Conservation (phyloP, 2,113 vertebrate genomes). For the Poeciliopsis turrubarensis region DNA sequence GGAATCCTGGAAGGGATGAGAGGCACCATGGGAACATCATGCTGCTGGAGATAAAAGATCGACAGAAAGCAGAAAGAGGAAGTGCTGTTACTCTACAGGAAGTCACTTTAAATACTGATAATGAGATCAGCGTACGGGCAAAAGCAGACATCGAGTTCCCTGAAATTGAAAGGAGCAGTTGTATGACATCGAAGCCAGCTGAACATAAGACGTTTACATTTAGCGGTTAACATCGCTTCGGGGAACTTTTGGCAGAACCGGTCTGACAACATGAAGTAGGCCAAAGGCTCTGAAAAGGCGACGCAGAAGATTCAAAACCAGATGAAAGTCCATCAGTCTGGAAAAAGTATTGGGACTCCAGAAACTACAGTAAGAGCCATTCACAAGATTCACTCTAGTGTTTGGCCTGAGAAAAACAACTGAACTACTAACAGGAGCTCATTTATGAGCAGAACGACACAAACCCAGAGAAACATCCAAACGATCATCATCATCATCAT, state of each 20-base stretch:
- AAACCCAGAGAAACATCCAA: not conserved
- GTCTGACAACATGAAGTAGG: no score
- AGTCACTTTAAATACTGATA: slow-evolving; percentile 23
- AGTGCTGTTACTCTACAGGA: slow-evolving; percentile 33
- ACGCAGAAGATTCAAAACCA: not conserved
- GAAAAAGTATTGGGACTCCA: not conserved
- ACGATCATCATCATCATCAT: not conserved
- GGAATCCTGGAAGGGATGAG: slow-evolving; percentile 47
- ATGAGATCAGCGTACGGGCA: not conserved
- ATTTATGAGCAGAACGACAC: not conserved
- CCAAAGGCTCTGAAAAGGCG: no score
- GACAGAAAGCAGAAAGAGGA: slow-evolving; percentile 52
- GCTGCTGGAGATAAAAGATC: slow-evolving; percentile 33
- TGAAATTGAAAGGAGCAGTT: not conserved
- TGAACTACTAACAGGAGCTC: not conserved
- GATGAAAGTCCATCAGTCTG: not conserved
- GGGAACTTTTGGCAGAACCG: not conserved
- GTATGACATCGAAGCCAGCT: not conserved
- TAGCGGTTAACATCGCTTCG: not conserved
- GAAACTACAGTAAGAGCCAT: not conserved
- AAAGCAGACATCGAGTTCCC: not conserved
- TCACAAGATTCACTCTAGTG: not conserved
- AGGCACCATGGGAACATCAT: slow-evolving; percentile 26
- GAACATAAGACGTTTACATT: no score
- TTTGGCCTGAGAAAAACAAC: not conserved